These are phyloP conservation scores for Cephalopholis sonnerati DNA, from an alignment of 2,113 vertebrate species.

Conservation along the genomic window DNA sequence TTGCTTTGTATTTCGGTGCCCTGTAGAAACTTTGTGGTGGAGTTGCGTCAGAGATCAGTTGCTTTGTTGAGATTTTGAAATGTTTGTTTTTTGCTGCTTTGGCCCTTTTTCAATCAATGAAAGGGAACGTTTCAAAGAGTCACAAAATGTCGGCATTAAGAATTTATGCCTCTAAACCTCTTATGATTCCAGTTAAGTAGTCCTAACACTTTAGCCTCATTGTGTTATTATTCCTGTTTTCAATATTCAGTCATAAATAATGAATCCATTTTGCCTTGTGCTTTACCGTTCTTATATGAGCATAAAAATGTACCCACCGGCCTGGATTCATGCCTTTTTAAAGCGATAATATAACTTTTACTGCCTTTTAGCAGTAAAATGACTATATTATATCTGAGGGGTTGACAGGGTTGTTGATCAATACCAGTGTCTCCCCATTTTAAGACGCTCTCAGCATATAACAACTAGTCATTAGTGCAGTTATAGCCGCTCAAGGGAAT, in stretches of 20 bases:
- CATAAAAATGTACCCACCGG: constrained; percentile 4
- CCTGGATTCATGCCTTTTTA: constrained; percentile 21
- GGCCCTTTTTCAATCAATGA: constrained; percentile 4
- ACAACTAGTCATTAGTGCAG: constrained; percentile 41
- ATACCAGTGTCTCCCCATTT: constrained; percentile 27
- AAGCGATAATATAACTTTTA: constrained; percentile 41
- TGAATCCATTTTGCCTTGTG: neutral
- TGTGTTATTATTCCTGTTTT: constrained; percentile 29
- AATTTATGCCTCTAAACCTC: constrained; percentile 30
- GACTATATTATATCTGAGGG: constrained; percentile 15
- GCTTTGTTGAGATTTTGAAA: constrained; percentile 5
- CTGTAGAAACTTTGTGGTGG: neutral
- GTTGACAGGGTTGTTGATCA: constrained; percentile 46
- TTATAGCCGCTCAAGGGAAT: constrained; percentile 17
- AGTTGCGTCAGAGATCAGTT: constrained; percentile 1
- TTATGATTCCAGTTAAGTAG: constrained; percentile 24
- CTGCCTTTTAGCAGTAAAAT: constrained; percentile 35
- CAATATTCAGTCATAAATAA: constrained; percentile 40
- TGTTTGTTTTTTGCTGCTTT: constrained; percentile 7
- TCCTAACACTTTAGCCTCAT: constrained; percentile 29
- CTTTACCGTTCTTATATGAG: constrained; percentile 9
- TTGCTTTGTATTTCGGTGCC: neutral
- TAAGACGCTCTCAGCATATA: constrained; percentile 4
- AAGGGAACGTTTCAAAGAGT: neutral
- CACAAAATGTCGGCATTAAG: constrained; percentile 13